Conservation (phyloP, 1,140 invertebrate genomes). For the Venturia canescens region DNA sequence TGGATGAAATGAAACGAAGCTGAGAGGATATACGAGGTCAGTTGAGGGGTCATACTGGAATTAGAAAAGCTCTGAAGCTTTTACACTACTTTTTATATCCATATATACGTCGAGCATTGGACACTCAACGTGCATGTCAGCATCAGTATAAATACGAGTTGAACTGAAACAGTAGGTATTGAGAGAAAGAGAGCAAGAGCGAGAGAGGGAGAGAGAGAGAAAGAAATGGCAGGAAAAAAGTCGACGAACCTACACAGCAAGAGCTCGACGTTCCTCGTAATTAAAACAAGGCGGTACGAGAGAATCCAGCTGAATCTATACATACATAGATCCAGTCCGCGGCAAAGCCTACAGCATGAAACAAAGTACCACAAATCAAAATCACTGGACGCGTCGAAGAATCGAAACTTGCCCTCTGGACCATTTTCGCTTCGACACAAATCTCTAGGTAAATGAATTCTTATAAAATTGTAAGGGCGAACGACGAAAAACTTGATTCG, state of each 20-base stretch:
- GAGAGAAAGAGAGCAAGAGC: background rate
- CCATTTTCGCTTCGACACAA: no score
- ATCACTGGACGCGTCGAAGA: no score
- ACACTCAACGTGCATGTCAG: background rate
- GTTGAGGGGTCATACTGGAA: slow-evolving; percentile 21
- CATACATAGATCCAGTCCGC: background rate
- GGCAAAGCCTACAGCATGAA: no score
- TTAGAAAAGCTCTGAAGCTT: slow-evolving; percentile 22
- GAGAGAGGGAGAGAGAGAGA: background rate
- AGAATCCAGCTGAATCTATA: background rate
- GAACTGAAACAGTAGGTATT: slow-evolving; percentile 14
- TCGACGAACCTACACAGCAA: background rate
- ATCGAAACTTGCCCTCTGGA: no score
- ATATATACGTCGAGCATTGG: background rate
- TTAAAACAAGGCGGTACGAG: slow-evolving; percentile 31
- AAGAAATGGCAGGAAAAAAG: background rate
- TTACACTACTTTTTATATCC: slow-evolving; percentile 2
- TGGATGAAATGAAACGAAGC: slow-evolving; percentile 12
- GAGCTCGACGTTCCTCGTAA: slow-evolving; percentile 18
- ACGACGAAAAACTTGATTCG: no score
- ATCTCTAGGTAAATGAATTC: no score
- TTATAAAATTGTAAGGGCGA: no score
- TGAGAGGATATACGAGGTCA: background rate
- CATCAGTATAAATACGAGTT: slow-evolving; percentile 4
- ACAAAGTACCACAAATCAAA: no score